Base-by-base conservation (phyloP, 2,113 vertebrate species). In the Cinclus mexicanus region DNA sequence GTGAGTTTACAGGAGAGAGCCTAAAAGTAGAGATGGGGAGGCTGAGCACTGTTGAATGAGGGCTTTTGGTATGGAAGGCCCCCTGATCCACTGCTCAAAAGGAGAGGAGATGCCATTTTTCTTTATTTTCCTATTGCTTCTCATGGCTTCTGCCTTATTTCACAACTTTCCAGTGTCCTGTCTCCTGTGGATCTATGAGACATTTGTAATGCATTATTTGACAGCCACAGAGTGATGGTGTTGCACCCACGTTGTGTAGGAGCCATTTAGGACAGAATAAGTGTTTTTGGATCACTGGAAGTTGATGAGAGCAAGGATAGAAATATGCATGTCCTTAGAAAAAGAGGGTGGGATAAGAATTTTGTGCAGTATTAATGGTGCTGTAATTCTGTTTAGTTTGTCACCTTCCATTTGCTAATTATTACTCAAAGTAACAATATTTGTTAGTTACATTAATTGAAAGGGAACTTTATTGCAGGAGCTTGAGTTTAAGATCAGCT, bases 391-490 rank as follows among this genome's bases (percentile, higher is more conserved):
- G 1, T 81, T 88, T 77, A 39, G 78, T 90, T 94, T 88, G 59
- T 91, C 82, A 56, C 78, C 68, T 95, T 59, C n/a, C 59, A 88
- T 75, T 96, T 92, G 64, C 76, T 87, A 65, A 72, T 92, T 85
- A 67, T 91, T 91, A 88, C 86, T 90, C 79, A 78, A 33, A 83
- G 63, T 68, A 83, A 65, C 65, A 85, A 49, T 33, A 46, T 79
- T 93, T 89, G 31, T 57, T 89, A 55, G 60, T 69, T 83, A 55
- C 83, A 74, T 92, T 84, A 75, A 75, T 84, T 89, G 82, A 90
- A 94, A 82, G 46, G 29, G 37, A 50, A 86, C 94, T 95, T 93
- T 89, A 85, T 70, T 94, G 61, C 67, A 90, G 79, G 71, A 90
- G 82, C 82, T 95, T 88, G 75, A 95, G 46, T 86, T 92, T 90